Base-by-base conservation (phyloP, 2,797 vertebrate species). In the Spondyliosoma cantharus region DNA sequence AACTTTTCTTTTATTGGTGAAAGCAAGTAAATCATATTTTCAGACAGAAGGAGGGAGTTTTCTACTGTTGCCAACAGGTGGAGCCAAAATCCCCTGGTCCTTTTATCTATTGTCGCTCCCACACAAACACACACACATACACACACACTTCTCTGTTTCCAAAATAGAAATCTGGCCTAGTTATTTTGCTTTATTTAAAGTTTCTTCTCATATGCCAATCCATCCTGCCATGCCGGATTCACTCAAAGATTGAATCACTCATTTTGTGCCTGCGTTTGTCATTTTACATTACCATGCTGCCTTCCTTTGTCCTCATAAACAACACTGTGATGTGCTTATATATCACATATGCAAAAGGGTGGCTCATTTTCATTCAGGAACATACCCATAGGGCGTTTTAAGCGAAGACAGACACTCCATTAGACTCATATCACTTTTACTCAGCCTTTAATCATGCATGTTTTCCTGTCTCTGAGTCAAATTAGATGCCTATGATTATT, bases 41-140 rank as follows among this genome's bases (percentile, higher is more conserved):
- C 15, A 43, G 57, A 66, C 37, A 9, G 59, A 48, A 3, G 14
- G 7, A 62, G 24, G 37, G 17, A 67, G 11, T 54, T 80, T 57
- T 57, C 63, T 12, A 61, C 22, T 71, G 42, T 43, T 77, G 63
- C 82, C 89, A 90, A 85, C 67, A 88, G 88, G 72, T 84, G 87
- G 86, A 72, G 71, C 84, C 75, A 85, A 58, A 91, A 66, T 65
- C 32, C 32, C 6, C 78, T 48, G 25, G 20, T 57, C 43, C 27
- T 74, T 61, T 62, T 19, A 60, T 81, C 37, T 70, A 0, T 56
- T 54, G 20, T 67, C n/a, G 57, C 25, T 70, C n/a, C 11, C 52
- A 69, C 22, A 43, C 43, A 25, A 52, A 45, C 45, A 49, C 42
- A 56, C 4, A 43, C 50, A 29, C 29, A 3, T 25, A 57, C 7